phyloP scores from a whole-genome alignment of 2,888 invertebrate species.

The Eilema depressum region DNA sequence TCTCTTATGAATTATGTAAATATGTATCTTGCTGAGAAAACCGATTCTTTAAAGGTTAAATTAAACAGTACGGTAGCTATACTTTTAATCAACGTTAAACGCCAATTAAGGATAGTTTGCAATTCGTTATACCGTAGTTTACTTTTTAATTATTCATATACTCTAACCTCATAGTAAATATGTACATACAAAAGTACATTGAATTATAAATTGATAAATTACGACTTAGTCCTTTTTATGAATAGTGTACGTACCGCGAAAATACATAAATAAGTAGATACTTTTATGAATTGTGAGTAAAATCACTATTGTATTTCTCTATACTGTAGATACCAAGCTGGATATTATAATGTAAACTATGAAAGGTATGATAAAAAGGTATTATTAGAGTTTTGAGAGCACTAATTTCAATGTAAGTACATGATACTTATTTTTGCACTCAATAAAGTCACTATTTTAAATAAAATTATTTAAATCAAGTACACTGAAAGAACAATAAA shows the following conservation, averaged over 20 bases:
- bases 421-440: slow-evolving; percentile 83
- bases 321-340: slow-evolving; percentile 43
- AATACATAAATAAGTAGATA: slow-evolving; percentile 40
- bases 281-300: slow-evolving; percentile 40
- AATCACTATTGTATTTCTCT: slow-evolving; percentile 45
- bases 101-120: background rate
- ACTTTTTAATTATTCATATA: background rate
- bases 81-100: background rate
- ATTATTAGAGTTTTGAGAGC: slow-evolving; percentile 75
- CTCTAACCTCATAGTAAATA: slow-evolving; percentile 8
- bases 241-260: slow-evolving; percentile 26
- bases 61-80: background rate
- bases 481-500: slow-evolving; percentile 82
- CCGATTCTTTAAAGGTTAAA: background rate
- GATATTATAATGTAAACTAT: slow-evolving; percentile 52
- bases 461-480: slow-evolving; percentile 76
- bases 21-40: background rate
- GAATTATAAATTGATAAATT: slow-evolving; percentile 5
- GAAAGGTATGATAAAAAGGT: slow-evolving; percentile 44
- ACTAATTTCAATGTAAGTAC: slow-evolving; percentile 78
- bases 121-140: background rate
- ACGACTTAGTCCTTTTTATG: slow-evolving; percentile 25
- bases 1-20: background rate
- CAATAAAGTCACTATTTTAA: slow-evolving; percentile 84
- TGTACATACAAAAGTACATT: slow-evolving; percentile 2